Base-by-base conservation (phyloP, 2,113 vertebrate genomes). In the Ictalurus punctatus region DNA sequence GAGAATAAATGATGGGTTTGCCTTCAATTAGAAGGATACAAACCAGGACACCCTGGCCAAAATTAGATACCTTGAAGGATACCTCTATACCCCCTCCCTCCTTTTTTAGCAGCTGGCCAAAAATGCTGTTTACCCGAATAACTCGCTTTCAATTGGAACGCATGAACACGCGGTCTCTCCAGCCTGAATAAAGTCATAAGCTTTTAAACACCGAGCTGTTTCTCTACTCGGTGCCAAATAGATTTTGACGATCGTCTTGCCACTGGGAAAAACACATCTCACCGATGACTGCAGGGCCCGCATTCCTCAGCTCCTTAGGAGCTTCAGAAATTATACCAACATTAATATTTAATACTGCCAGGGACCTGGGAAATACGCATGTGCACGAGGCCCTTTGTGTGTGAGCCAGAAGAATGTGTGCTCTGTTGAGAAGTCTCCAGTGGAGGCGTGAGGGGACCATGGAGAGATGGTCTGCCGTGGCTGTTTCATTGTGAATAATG, bases 291-390 rank as follows among this genome's bases (percentile, higher is more conserved):
- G 94, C 86, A n/a, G 63, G 91, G 92, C 90, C 83, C 79, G 88
- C 69, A 91, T 91, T 92, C 91, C 91, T n/a, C 90, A 83, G 34
- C 82, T 88, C 86, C 88, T 88, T 85, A 92, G 91, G 93, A 95
- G 92, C 92, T 90, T 71, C 67, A 88, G 56, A 95, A 95, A 95
- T 95, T 94, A 95, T 95, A 94, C 94, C 92, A 56, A 78, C 94
- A 95, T 95, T 95, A 95, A 95, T 95, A 95, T 96, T 95, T 95
- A 94, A 95, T 95, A 92, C 93, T 94, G 94, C 92, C 92, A 91
- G 90, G 89, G 95, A 94, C 89, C 92, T 87, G 86, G 86, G 91
- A 92, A 92, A 93, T 91, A 92, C 93, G 92, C 94, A 93, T 93
- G 93, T 94, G 94, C 93, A 93, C 92, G 89, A 93, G 92, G 93